Conservation (phyloP, 2,797 vertebrate genomes). For the Amazona finschi region DNA sequence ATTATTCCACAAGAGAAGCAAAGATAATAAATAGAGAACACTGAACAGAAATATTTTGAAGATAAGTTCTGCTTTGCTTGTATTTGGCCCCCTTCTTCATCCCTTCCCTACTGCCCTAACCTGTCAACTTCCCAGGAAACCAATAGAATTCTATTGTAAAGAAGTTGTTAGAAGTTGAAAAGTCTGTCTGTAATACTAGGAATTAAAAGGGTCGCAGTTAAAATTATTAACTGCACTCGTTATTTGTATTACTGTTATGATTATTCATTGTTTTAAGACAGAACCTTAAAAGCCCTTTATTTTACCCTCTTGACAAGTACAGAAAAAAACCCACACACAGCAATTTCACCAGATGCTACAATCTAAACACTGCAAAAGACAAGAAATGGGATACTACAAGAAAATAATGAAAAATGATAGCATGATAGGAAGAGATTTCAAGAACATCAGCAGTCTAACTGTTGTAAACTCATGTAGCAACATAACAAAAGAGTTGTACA, state of each 20-base stretch:
- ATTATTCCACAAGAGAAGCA: background rate
- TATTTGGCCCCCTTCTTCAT: background rate
- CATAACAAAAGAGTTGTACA: background rate
- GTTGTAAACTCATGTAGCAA: background rate
- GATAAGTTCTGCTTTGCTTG: background rate
- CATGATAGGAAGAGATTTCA: background rate
- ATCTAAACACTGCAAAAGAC: background rate
- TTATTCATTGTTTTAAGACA: background rate
- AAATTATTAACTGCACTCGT: background rate
- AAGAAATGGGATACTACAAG: background rate
- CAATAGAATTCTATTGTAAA: background rate
- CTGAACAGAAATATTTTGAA: background rate
- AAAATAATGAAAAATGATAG: background rate
- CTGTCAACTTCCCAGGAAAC: background rate
- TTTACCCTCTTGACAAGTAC: background rate
- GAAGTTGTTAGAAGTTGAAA: background rate
- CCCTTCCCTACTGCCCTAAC: background rate
- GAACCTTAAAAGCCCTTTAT: background rate
- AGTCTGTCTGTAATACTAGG: background rate
- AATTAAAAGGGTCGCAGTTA: background rate
- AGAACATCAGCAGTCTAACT: background rate
- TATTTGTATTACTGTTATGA: background rate
- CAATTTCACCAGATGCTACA: background rate
- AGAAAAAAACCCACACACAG: accelerated
- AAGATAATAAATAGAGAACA: background rate